Base-by-base conservation (phyloP, 2,888 invertebrate genomes). In the Anarsia innoxiella region DNA sequence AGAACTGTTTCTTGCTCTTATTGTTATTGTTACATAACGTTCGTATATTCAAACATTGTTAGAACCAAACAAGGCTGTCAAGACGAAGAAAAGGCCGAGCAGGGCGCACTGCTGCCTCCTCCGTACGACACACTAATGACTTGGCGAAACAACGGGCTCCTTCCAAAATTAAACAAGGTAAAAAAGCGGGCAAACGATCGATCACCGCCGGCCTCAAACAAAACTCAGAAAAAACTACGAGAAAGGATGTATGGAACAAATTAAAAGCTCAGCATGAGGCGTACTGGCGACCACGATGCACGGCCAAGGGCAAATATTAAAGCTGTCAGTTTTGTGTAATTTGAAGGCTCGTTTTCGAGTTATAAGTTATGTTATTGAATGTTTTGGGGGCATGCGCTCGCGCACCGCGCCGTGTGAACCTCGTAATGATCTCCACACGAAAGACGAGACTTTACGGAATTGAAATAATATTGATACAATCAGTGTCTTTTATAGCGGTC, bases 221-320 rank as follows among this genome's bases (percentile, higher is more conserved):
- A 78, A 82, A 82, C 73, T 66, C 66, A 79, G 72, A 78, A 78
- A 71, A 73, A 72, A 68, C 63, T 66, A 72, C 71, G 65, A 64
- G 77, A 73, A 74, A 77, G 71, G 82, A 80, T 78, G 78, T 68
- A 73, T 70, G 78, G 77, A 82, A 79, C 82, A 82, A 83, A 83
- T 83, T 83, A 82, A 82, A 83, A 69, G 80, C 82, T 62, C 83
- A 82, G 83, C 83, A 68, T 83, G 83, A 75, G 75, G 72, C 72
- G 66, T 63, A 55, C 61, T 56, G 64, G 57, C 59, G 53, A 60
- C 58, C 66, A 41, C 57, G 59, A 44, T 49, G 54, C 59, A 49
- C 58, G 60, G 66, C 70, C 67, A 56, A 77, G 66, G 78, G 76
- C 76, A 76, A 80, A 80, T 82, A 82, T 83, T 80, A 80, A 80